A percentile compares a stretch with the other conserved stretches of the same genome.
Evolutionary conservation across 30 jellyfish, hydroid and myxozoan species (phyloP).

Genomic region (Cassiopea andromeda): DNA sequence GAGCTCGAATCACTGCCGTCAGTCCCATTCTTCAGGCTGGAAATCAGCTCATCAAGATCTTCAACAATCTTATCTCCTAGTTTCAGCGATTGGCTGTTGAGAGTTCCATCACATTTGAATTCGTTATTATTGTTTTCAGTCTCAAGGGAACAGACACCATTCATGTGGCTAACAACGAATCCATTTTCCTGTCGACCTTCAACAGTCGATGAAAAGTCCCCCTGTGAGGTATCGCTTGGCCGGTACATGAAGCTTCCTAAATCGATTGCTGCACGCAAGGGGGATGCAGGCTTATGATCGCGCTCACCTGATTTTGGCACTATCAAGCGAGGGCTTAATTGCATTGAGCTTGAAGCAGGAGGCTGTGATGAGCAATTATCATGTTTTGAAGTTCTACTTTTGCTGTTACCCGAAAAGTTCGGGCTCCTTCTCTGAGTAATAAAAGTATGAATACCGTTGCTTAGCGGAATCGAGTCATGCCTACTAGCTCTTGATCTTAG

Average conservation of each 20-base stretch:
- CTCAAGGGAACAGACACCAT: not conserved
- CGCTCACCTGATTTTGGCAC: not conserved
- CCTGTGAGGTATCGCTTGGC: not conserved
- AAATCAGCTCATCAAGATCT: constrained; percentile 21
- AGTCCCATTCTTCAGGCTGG: constrained; percentile 20
- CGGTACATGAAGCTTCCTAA: constrained; percentile 64
- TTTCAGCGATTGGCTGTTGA: constrained; percentile 7
- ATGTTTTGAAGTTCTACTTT: not conserved
- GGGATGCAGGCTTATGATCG: constrained; percentile 16
- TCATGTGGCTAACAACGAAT: not conserved
- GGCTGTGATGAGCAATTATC: not conserved
- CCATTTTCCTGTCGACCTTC: not conserved
- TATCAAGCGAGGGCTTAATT: constrained; percentile 1
- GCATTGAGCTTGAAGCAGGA: not conserved
- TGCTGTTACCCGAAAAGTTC: not conserved
- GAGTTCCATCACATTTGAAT: not conserved
- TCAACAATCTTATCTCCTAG: constrained; percentile 26
- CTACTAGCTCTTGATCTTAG: constrained; percentile 37
- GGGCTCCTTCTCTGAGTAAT: constrained; percentile 38
- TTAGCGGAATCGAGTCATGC: constrained; percentile 31
- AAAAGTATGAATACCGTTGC: constrained; percentile 63
- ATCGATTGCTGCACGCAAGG: constrained; percentile 66
- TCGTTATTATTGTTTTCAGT: constrained; percentile 32
- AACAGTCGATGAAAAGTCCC: not conserved
- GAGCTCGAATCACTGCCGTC: constrained; percentile 35